Evolutionary conservation across 2,113 vertebrate genomes (phyloP).

Genomic region (Oplegnathus fasciatus): DNA sequence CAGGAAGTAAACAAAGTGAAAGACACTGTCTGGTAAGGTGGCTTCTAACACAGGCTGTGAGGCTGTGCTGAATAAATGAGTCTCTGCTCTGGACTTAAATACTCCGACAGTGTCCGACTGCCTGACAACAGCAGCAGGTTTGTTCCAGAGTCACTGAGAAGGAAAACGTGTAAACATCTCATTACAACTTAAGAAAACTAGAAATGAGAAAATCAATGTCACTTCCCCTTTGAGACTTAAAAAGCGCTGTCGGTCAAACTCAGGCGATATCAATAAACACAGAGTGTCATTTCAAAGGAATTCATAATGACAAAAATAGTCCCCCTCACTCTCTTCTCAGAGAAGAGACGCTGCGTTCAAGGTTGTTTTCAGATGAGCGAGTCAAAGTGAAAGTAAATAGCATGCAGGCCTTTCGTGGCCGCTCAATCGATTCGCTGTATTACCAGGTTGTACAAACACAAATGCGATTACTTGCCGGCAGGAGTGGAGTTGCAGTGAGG

Average conservation of each 20-base stretch:
- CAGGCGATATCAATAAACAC: slow-evolving; percentile 11
- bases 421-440: slow-evolving; percentile 51
- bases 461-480: slow-evolving; percentile 62
- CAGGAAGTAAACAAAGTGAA: slow-evolving; percentile 37
- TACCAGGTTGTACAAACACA: slow-evolving; percentile 70
- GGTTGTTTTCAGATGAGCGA: slow-evolving; percentile 55
- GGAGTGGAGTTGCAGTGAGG: slow-evolving; percentile 52
- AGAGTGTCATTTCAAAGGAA: slow-evolving; percentile 26
- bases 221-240: background rate
- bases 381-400: slow-evolving; percentile 71
- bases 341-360: slow-evolving; percentile 9
- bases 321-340: background rate
- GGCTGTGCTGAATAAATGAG: slow-evolving; percentile 29
- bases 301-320: background rate
- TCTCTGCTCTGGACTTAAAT: slow-evolving; percentile 8
- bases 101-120: background rate
- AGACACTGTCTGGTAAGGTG: background rate
- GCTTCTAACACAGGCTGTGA: background rate
- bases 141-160: background rate
- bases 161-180: slow-evolving; percentile 29
- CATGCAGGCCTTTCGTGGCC: slow-evolving; percentile 26
- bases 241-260: slow-evolving; percentile 18
- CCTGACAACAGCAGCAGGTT: slow-evolving; percentile 8
- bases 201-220: slow-evolving; percentile 50
- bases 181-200: slow-evolving; percentile 31